Percentiles rank a stretch among this genome's conserved stretches.
phyloP scores from a whole-genome alignment of 2,888 invertebrate genomes.

The Meandrusa payeni region DNA sequence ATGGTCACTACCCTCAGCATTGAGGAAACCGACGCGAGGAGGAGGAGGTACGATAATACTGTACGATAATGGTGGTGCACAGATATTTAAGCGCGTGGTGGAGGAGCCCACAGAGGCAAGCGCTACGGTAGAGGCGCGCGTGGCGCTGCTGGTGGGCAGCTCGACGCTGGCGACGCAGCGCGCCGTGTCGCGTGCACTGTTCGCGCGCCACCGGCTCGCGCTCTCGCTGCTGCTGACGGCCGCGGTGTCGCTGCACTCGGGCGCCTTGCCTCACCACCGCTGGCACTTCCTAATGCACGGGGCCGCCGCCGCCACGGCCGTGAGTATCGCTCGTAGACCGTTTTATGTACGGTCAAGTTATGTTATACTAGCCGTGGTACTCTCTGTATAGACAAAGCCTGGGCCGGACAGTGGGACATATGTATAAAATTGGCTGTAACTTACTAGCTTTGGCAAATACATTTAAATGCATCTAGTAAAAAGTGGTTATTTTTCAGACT shows the following conservation, averaged over 20 bases:
- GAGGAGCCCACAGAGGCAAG: conserved; percentile 4
- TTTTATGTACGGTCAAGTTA: too few relatives aligned
- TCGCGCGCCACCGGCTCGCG: conserved; percentile 94
- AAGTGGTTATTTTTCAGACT: too few relatives aligned
- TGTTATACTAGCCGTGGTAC: too few relatives aligned
- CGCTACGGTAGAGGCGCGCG: conserved; percentile 10
- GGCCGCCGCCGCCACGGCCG: conserved; percentile 1
- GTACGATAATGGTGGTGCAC: neutral
- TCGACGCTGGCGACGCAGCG: conserved; percentile 88
- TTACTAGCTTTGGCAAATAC: too few relatives aligned
- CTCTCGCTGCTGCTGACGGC: conserved; percentile 92
- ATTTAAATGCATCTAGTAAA: too few relatives aligned
- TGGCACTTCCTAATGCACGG: conserved; percentile 86
- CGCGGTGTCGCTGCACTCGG: conserved; percentile 85
- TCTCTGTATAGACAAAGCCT: too few relatives aligned
- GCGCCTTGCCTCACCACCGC: conserved; percentile 80
- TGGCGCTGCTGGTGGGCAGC: conserved; percentile 7
- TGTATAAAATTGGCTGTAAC: too few relatives aligned
- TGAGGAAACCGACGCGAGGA: too few relatives aligned
- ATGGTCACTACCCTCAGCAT: too few relatives aligned
- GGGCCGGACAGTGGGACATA: too few relatives aligned
- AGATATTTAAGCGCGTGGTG: conserved; percentile 21
- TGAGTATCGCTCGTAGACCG: neutral
- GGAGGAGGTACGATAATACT: too few relatives aligned
- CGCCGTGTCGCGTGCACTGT: conserved; percentile 94